Conservation (phyloP, 1,140 invertebrate species). For the Platorchestia sp. region DNA sequence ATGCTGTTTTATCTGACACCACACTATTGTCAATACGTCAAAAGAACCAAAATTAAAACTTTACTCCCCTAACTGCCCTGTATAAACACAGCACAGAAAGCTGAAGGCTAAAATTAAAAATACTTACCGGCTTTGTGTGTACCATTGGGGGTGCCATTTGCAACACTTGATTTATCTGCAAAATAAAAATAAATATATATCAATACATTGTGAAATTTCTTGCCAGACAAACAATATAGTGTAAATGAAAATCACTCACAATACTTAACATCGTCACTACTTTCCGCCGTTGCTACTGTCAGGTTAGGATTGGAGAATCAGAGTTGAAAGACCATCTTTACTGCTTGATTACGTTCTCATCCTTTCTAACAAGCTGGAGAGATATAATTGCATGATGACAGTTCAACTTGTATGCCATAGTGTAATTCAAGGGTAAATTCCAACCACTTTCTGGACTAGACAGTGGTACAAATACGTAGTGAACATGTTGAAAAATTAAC, state of each 20-base stretch:
- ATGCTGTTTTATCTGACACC: too few relatives aligned
- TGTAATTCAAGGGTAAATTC: not conserved
- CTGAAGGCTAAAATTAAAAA: not conserved
- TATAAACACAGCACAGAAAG: not conserved
- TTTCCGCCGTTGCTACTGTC: too few relatives aligned
- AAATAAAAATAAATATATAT: not conserved
- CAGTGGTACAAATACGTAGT: too few relatives aligned
- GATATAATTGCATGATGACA: too few relatives aligned
- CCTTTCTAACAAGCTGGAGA: too few relatives aligned
- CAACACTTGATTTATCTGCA: not conserved
- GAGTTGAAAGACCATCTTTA: not conserved
- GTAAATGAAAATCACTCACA: not conserved
- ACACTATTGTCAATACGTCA: too few relatives aligned
- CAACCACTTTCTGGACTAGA: not conserved
- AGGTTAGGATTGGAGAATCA: not conserved
- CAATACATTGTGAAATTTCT: not conserved
- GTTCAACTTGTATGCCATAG: too few relatives aligned
- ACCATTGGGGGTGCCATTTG: conserved; percentile 19
- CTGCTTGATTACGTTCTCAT: too few relatives aligned
- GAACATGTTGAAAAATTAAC: too few relatives aligned
- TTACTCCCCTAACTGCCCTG: too few relatives aligned
- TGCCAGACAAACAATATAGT: not conserved
- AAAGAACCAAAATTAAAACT: too few relatives aligned
- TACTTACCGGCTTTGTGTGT: conserved; percentile 1
- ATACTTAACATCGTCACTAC: not conserved